Conservation (phyloP, 2,797 vertebrate genomes). For the Triplophysa bombifrons region DNA sequence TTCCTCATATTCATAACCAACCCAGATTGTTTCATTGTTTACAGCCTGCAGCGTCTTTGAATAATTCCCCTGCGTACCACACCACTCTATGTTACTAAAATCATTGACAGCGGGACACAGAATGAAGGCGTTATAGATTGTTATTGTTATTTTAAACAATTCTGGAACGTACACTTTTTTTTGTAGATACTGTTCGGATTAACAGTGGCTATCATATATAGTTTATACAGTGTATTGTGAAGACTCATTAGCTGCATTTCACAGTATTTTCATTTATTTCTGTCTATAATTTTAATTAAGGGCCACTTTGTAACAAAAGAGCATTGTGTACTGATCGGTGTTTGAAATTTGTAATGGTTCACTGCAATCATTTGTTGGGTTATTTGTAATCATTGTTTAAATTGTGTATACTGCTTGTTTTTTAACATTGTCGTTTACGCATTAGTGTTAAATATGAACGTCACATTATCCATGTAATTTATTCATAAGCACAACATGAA, state of each 20-base stretch:
- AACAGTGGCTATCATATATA: not conserved
- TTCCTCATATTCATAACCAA: not conserved
- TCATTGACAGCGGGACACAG: not conserved
- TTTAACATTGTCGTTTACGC: conserved; percentile 38
- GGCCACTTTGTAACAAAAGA: conserved; percentile 27
- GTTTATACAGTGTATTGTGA: conserved; percentile 27
- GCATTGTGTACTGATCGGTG: conserved; percentile 30
- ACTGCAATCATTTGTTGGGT: conserved; percentile 29
- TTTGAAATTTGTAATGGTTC: conserved; percentile 24
- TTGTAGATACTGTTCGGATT: not conserved
- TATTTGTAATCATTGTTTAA: conserved; percentile 45
- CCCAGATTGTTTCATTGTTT: conserved; percentile 22
- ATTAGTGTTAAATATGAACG: conserved; percentile 48
- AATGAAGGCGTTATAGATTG: conserved; percentile 7
- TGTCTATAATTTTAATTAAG: not conserved
- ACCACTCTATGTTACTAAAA: not conserved
- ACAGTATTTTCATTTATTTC: conserved; percentile 4
- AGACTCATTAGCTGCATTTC: not conserved
- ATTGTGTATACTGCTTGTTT: conserved; percentile 38
- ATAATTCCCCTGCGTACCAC: conserved; percentile 8
- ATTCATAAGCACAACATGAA: conserved; percentile 52
- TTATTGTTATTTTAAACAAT: not conserved
- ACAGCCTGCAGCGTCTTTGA: conserved; percentile 5
- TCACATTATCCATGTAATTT: conserved; percentile 56
- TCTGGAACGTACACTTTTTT: conserved; percentile 6